Evolutionary conservation across 2,888 invertebrate genomes (phyloP).

Genomic region (Agrochola litura): DNA sequence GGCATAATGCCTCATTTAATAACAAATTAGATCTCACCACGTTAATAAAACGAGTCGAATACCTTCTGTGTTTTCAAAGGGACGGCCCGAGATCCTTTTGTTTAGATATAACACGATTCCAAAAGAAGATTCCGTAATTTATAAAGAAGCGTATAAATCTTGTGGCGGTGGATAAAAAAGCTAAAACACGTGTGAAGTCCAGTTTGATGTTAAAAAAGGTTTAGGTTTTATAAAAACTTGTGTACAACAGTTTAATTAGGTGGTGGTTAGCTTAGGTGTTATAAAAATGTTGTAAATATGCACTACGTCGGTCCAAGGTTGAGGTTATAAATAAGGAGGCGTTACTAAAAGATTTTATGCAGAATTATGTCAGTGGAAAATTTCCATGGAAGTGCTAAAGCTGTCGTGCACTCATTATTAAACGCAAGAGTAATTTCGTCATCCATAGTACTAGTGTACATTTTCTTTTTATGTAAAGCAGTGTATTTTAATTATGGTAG

Average conservation of each 20-base stretch:
- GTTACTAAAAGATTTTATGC: constrained; percentile 50
- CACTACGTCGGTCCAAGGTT: constrained; percentile 21
- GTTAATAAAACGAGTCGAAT: constrained; percentile 75
- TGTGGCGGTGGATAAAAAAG: constrained; percentile 56
- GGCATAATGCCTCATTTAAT: constrained; percentile 88
- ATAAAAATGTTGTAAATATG: constrained; percentile 53
- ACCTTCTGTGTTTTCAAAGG: constrained; percentile 61
- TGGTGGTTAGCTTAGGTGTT: constrained; percentile 41
- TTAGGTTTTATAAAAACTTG: constrained; percentile 53
- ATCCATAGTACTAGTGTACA: constrained; percentile 2
- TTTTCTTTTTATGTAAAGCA: neutral
- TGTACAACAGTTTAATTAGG: constrained; percentile 62
- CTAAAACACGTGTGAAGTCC: constrained; percentile 65
- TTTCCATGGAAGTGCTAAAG: constrained; percentile 41
- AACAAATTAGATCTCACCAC: constrained; percentile 87
- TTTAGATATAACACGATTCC: constrained; percentile 68
- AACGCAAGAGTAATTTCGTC: constrained; percentile 1
- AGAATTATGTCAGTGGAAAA: constrained; percentile 41
- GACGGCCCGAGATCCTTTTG: constrained; percentile 66
- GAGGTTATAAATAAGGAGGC: constrained; percentile 35
- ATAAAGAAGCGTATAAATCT: constrained; percentile 67
- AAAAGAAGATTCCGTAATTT: constrained; percentile 66
- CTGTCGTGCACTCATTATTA: constrained; percentile 28
- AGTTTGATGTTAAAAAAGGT: constrained; percentile 58
- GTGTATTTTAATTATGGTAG: neutral